These are phyloP conservation scores for Crypturellus undulatus DNA, from an alignment of 2,113 vertebrate genomes.

Conservation along the genomic window DNA sequence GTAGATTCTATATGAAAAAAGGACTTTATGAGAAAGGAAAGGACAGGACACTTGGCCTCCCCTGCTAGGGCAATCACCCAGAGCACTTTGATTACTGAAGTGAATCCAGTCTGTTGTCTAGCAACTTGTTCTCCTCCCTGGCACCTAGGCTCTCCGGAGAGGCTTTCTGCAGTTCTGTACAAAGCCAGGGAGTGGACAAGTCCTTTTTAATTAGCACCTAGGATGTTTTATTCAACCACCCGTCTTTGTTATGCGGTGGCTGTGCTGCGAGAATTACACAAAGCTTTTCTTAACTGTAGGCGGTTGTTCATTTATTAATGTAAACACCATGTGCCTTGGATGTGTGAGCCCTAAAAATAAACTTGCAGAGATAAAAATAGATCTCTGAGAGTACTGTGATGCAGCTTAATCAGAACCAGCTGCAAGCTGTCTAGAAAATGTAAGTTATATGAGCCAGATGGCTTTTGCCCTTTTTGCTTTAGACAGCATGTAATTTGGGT, in stretches of 20 bases:
- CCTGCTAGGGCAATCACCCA: neutral
- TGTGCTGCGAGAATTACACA: slow-evolving; percentile 56
- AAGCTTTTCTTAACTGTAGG: slow-evolving; percentile 73
- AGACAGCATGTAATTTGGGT: slow-evolving; percentile 83
- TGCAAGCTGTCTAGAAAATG: slow-evolving; percentile 86
- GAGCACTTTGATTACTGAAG: neutral
- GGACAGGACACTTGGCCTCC: neutral
- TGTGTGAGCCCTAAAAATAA: slow-evolving; percentile 83
- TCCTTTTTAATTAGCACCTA: neutral
- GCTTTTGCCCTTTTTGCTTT: slow-evolving; percentile 86
- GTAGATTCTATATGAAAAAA: neutral
- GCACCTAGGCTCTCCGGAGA: neutral
- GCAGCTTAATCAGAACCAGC: slow-evolving; percentile 87
- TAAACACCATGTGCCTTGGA: slow-evolving; percentile 80
- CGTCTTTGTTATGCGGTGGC: neutral
- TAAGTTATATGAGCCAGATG: slow-evolving; percentile 84
- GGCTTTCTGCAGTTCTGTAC: neutral
- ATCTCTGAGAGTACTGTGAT: slow-evolving; percentile 77
- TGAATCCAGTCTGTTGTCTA: neutral
- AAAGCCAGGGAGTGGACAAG: neutral
- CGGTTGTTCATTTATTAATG: slow-evolving; percentile 82
- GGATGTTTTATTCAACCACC: slow-evolving; percentile 6
- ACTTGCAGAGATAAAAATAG: slow-evolving; percentile 81
- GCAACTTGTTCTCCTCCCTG: neutral
- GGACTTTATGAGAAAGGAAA: neutral